Conservation (phyloP, 2,888 invertebrate species). For the Agrilus mali region DNA sequence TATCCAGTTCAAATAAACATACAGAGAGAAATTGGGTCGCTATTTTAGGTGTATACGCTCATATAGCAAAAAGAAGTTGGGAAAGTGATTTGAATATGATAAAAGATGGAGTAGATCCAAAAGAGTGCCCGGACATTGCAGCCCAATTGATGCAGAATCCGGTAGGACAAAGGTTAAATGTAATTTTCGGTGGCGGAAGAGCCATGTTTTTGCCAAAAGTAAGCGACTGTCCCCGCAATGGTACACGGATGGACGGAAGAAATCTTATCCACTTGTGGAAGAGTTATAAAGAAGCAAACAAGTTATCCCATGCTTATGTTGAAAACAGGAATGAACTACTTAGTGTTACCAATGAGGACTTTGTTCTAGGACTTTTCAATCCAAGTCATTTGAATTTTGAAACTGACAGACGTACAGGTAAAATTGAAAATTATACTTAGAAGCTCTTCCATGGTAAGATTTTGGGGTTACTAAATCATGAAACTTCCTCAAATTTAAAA, state of each 20-base stretch:
- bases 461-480: too few relatives aligned
- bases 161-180: slow-evolving; percentile 59
- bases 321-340: slow-evolving; percentile 44
- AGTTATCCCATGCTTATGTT: slow-evolving; percentile 36
- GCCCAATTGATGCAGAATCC: slow-evolving; percentile 52
- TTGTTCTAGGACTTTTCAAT: slow-evolving; percentile 22
- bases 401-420: too few relatives aligned
- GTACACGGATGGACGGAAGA: slow-evolving; percentile 46
- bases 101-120: slow-evolving; percentile 32
- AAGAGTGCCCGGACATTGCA: slow-evolving; percentile 56
- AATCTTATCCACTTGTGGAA: slow-evolving; percentile 60
- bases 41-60: slow-evolving; percentile 52
- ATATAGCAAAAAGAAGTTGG: slow-evolving; percentile 58
- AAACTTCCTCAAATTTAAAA: too few relatives aligned
- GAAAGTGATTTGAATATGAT: slow-evolving; percentile 53
- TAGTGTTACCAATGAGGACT: slow-evolving; percentile 41
- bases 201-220: slow-evolving; percentile 45
- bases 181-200: slow-evolving; percentile 67
- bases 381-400: too few relatives aligned
- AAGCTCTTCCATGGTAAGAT: too few relatives aligned
- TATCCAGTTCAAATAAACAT: too few relatives aligned
- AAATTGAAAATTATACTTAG: too few relatives aligned
- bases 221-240: slow-evolving; percentile 39
- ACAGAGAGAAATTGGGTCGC: too few relatives aligned
- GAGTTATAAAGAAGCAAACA: slow-evolving; percentile 32